Conservation (phyloP, 1,140 invertebrate species). For the Drosophila oshimai region DNA sequence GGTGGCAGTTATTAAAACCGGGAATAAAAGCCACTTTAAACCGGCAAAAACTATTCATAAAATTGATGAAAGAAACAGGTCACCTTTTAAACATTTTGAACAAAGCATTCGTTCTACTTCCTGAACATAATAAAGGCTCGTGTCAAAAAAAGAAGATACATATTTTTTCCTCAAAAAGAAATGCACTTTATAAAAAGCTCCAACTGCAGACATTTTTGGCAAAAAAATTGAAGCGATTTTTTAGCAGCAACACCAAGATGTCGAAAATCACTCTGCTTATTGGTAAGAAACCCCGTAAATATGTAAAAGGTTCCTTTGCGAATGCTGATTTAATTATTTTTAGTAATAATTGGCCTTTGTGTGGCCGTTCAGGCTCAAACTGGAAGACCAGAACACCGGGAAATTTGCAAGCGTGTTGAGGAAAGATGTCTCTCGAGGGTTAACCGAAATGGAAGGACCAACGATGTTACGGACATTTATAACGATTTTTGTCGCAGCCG, state of each 20-base stretch:
- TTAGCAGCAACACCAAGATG: conserved; percentile 18
- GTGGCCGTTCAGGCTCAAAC: conserved; percentile 20
- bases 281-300: conserved; percentile 21
- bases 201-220: too few species aligned
- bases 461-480: conserved; percentile 18
- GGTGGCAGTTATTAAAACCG: neutral
- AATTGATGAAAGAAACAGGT: neutral
- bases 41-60: neutral
- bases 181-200: conserved; percentile 34
- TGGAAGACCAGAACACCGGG: neutral
- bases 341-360: conserved; percentile 36
- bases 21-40: neutral
- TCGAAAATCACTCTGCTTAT: conserved; percentile 38
- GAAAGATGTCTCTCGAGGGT: neutral
- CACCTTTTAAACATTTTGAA: neutral
- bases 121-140: neutral
- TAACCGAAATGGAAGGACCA: conserved; percentile 1
- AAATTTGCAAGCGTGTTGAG: conserved; percentile 9
- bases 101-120: neutral
- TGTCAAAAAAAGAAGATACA: neutral
- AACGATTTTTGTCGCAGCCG: conserved; percentile 22
- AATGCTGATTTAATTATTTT: neutral
- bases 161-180: neutral
- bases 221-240: conserved; percentile 9
- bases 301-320: neutral